phyloP scores from a whole-genome alignment of 2,797 vertebrate species.

The Oceanodroma leucorhoa region DNA sequence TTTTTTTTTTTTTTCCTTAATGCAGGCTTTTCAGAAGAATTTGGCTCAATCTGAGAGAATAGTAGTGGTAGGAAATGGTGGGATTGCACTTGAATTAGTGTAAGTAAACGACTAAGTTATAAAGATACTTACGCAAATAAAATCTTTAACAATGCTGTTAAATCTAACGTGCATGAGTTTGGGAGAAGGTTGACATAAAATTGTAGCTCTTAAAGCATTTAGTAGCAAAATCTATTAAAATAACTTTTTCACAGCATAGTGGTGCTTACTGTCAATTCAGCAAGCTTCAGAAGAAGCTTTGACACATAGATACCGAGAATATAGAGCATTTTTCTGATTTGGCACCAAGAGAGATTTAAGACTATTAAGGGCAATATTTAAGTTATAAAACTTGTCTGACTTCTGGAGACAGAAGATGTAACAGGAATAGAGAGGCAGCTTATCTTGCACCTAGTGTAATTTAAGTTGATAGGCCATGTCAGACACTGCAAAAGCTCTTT shows the following conservation, averaged over 20 bases:
- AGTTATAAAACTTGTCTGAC: neutral
- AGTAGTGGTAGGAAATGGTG: slow-evolving; percentile 91
- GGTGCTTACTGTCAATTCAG: neutral
- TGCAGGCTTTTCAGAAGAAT: slow-evolving; percentile 89
- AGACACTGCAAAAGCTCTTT: neutral
- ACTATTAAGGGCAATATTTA: neutral
- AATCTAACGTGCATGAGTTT: neutral
- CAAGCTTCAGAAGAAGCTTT: neutral
- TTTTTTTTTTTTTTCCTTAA: neutral
- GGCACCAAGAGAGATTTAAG: neutral
- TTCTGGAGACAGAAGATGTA: neutral
- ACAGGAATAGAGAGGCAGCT: neutral
- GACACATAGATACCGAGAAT: neutral
- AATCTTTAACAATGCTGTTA: neutral
- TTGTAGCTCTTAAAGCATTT: neutral
- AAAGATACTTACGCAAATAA: neutral
- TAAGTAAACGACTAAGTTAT: slow-evolving; percentile 73
- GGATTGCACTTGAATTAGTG: slow-evolving; percentile 94
- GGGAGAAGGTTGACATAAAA: neutral
- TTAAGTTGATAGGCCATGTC: neutral
- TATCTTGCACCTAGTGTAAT: neutral
- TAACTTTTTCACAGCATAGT: neutral
- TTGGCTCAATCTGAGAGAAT: slow-evolving; percentile 87
- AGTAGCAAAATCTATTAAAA: neutral
- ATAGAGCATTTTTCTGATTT: neutral